Evolutionary conservation across 2,113 vertebrate genomes (phyloP).

Genomic region (Hemicordylus capensis): DNA sequence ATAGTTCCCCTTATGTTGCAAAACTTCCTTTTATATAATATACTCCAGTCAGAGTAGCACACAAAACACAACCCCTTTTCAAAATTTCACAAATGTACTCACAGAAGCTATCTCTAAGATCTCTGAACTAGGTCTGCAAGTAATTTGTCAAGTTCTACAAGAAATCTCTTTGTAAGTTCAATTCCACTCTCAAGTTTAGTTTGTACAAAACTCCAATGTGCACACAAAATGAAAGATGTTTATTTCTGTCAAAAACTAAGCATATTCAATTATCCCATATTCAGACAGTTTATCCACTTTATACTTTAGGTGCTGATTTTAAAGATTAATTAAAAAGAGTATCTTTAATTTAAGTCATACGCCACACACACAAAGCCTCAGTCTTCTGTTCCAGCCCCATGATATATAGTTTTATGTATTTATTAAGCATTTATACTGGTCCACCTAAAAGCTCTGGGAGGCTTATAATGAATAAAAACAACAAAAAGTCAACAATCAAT

Average conservation of each 20-base stretch:
- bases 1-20: background rate
- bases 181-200: background rate
- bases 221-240: background rate
- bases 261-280: background rate
- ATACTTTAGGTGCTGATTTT: background rate
- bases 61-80: background rate
- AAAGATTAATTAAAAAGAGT: background rate
- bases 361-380: no score
- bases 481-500: no score
- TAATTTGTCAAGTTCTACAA: background rate
- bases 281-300: background rate
- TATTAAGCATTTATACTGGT: no score
- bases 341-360: fast-evolving
- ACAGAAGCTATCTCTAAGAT: background rate
- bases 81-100: background rate
- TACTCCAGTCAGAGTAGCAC: fast-evolving
- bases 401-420: no score
- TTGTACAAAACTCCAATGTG: background rate
- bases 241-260: background rate
- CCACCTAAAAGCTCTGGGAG: no score
- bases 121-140: background rate
- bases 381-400: no score
- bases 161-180: background rate
- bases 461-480: no score
- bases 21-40: background rate